Evolutionary conservation across 2,888 invertebrate species (phyloP).

Genomic region (Pristionchus arcanus): DNA sequence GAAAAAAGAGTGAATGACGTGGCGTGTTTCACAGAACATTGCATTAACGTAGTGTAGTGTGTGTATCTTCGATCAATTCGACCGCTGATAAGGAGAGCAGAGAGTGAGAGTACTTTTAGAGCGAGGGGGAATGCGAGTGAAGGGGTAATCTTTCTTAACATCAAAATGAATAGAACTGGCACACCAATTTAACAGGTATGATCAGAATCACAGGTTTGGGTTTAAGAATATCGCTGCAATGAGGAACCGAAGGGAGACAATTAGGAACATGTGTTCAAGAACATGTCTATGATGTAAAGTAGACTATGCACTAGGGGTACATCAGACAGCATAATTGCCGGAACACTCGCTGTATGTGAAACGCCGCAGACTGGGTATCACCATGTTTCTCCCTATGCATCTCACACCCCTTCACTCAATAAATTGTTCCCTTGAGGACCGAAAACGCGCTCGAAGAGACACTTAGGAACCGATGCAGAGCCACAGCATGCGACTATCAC

Average conservation of each 20-base stretch:
- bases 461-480: background rate
- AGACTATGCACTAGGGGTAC: background rate
- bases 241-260: background rate
- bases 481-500: background rate
- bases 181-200: background rate
- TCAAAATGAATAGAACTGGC: background rate
- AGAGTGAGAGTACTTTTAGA: background rate
- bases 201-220: background rate
- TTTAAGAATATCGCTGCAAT: background rate
- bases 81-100: background rate
- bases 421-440: conserved; percentile 2
- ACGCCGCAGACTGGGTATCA: background rate
- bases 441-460: background rate
- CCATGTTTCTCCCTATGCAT: conserved; percentile 15
- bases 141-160: background rate
- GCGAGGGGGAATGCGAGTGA: background rate
- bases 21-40: background rate
- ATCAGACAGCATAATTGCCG: background rate
- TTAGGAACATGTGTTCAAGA: background rate
- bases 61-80: background rate
- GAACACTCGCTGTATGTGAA: background rate
- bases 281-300: background rate
- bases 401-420: background rate
- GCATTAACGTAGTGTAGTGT: conserved; percentile 2
- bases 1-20: background rate